These are phyloP conservation scores for Aselliscus stoliczkanus DNA, from an alignment of 2,797 vertebrate genomes.

Conservation along the genomic window DNA sequence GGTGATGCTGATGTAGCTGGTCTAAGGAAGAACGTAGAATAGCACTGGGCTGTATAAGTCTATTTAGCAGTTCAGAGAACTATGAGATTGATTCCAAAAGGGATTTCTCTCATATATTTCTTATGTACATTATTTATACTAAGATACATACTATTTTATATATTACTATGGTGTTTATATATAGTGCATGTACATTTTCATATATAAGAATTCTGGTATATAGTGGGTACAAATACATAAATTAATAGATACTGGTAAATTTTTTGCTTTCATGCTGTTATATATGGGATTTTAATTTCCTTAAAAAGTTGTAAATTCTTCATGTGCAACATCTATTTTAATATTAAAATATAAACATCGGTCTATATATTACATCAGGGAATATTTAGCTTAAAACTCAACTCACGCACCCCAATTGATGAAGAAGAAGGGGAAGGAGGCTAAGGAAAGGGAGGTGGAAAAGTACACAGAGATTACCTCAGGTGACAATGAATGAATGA, in stretches of 20 bases:
- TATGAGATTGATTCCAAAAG: not conserved
- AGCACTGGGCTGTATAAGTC: not conserved
- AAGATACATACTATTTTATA: not conserved
- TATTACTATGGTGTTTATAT: not conserved
- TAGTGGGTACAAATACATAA: not conserved
- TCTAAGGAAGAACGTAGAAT: not conserved
- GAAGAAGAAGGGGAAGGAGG: not conserved
- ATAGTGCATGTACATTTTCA: not conserved
- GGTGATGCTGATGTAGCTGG: not conserved
- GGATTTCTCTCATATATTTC: not conserved
- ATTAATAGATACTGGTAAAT: not conserved
- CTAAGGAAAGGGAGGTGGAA: not conserved
- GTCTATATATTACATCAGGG: not conserved
- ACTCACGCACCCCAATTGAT: not conserved
- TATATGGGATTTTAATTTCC: not conserved
- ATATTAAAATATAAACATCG: not conserved
- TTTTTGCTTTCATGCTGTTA: not conserved
- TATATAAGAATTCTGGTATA: not conserved
- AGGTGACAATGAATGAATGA: not conserved
- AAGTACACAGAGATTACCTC: not conserved
- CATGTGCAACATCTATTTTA: not conserved
- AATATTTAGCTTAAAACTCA: not conserved
- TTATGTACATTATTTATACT: not conserved
- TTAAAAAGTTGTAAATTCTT: not conserved
- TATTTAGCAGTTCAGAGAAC: not conserved